A percentile compares a stretch with the other conserved stretches of the same genome.
Conservation (phyloP, 2,113 vertebrate species). For the Hassar affinis region DNA sequence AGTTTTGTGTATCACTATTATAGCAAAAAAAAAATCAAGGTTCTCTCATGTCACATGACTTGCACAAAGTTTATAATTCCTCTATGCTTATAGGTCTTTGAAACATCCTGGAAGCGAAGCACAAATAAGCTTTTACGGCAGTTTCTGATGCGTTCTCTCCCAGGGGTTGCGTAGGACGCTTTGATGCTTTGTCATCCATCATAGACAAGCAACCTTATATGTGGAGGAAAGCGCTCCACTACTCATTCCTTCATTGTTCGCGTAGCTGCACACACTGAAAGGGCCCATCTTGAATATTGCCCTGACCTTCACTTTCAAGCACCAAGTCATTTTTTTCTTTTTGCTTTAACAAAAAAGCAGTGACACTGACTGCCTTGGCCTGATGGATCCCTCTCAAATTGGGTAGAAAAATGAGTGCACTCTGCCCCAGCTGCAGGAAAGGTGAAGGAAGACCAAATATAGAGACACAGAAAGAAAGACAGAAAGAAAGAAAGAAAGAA, state of each 20-base stretch:
- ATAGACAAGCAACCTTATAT: slow-evolving; percentile 52
- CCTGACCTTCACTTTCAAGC: slow-evolving; percentile 52
- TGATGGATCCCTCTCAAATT: slow-evolving; percentile 50
- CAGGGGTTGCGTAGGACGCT: slow-evolving; percentile 42
- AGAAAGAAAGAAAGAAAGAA: slow-evolving; percentile 16
- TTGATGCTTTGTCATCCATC: slow-evolving; percentile 58
- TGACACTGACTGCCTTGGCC: slow-evolving; percentile 40
- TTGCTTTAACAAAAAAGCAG: slow-evolving; percentile 32
- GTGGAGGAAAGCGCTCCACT: slow-evolving; percentile 39
- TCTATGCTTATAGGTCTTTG: slow-evolving; percentile 12
- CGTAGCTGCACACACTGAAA: slow-evolving; percentile 48
- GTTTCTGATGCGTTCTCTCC: slow-evolving; percentile 42
- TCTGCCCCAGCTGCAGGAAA: slow-evolving; percentile 38
- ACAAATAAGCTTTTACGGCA: slow-evolving; percentile 42
- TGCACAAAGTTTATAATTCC: slow-evolving; percentile 6
- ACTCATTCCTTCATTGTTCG: slow-evolving; percentile 49
- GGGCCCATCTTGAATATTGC: slow-evolving; percentile 54
- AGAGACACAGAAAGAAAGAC: not conserved
- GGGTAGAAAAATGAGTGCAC: slow-evolving; percentile 39
- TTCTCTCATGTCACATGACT: not conserved
- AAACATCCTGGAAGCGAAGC: slow-evolving; percentile 21
- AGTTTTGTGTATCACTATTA: not conserved
- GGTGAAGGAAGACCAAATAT: slow-evolving; percentile 23
- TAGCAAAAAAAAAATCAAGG: not conserved
- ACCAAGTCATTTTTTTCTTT: slow-evolving; percentile 38